A percentile compares a stretch with the other conserved stretches of the same genome.
Evolutionary conservation across 2,797 vertebrate genomes (phyloP).

Genomic region (Sebastiscus tertius): DNA sequence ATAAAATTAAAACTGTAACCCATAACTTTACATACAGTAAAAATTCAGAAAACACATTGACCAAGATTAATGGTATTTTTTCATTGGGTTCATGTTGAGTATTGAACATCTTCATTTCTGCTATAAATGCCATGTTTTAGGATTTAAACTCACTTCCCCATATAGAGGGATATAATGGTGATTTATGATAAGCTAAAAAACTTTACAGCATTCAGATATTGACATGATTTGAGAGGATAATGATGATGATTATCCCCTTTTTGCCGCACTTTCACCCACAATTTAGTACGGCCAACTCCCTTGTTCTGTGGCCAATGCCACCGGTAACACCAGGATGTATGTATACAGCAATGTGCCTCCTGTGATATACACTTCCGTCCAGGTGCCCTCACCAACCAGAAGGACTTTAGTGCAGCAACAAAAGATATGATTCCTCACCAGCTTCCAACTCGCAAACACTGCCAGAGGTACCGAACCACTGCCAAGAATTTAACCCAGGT

Average conservation of each 20-base stretch:
- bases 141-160: no score
- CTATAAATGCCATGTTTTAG: no score
- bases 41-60: not conserved
- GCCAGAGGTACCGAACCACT: not conserved
- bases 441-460: slow-evolving; percentile 1
- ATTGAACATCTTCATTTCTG: not conserved
- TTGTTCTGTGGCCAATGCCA: not conserved
- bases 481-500: slow-evolving; percentile 15
- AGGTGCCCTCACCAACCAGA: not conserved
- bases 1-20: not conserved
- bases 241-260: not conserved
- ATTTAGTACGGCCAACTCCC: not conserved
- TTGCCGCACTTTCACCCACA: not conserved
- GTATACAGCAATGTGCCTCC: not conserved
- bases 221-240: not conserved
- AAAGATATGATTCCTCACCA: slow-evolving; percentile 8
- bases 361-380: not conserved
- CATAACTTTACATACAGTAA: not conserved
- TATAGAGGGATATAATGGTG: no score
- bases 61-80: no score
- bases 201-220: not conserved
- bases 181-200: not conserved
- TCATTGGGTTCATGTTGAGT: not conserved
- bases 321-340: not conserved
- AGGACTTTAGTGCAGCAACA: not conserved